Percentiles rank a stretch among this genome's conserved stretches.
Evolutionary conservation across 35 echinoderm and acorn worm species (phyloP).

Genomic region (Ophiothrix spiculata): DNA sequence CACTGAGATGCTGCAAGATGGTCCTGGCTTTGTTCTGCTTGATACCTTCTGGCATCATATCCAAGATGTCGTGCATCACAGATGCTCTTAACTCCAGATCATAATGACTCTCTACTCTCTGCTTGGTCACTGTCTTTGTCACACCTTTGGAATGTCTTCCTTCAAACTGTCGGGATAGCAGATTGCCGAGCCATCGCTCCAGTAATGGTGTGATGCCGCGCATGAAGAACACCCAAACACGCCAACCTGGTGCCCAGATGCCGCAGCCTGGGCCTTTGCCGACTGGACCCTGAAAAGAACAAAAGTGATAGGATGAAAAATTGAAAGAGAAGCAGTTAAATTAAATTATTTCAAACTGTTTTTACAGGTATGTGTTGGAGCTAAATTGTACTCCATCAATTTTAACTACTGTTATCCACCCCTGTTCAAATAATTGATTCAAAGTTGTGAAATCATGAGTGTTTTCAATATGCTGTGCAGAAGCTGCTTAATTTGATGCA

Average conservation of each 20-base stretch:
- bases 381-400: too few species aligned
- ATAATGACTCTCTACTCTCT: conserved; percentile 97
- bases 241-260: conserved; percentile 95
- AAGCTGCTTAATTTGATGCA: too few species aligned
- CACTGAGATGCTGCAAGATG: conserved; percentile 96
- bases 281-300: conserved; percentile 79
- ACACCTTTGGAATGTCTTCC: conserved; percentile 98
- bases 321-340: not conserved
- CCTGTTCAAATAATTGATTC: too few species aligned
- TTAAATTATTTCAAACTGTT: too few species aligned
- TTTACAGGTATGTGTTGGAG: too few species aligned
- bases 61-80: conserved; percentile 98
- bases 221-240: conserved; percentile 99
- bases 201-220: conserved; percentile 94
- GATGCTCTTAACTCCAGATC: conserved; percentile 95
- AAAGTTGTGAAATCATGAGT: too few species aligned
- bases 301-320: not conserved
- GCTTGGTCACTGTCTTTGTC: conserved; percentile 97
- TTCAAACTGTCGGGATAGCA: conserved; percentile 98
- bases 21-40: conserved; percentile 99
- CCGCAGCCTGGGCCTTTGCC: conserved; percentile 97
- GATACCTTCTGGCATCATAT: conserved; percentile 99
- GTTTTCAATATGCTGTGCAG: too few species aligned
- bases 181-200: conserved; percentile 96
- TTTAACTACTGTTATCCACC: too few species aligned